Percentiles rank a stretch among this genome's conserved stretches.
Conservation (phyloP, 2,113 vertebrate genomes). For the Oriolus oriolus region DNA sequence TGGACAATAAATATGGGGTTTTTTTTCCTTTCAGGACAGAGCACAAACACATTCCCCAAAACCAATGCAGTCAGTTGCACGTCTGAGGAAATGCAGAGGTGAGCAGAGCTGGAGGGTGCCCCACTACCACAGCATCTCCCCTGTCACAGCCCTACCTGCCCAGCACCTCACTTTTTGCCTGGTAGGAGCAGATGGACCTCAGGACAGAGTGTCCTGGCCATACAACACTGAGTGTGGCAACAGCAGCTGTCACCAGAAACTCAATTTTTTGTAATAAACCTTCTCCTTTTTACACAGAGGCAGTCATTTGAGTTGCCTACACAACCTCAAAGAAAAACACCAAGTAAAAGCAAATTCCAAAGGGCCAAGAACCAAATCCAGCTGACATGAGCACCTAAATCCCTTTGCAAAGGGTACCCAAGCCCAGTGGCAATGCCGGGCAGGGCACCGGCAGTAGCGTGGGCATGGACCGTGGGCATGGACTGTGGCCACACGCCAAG, state of each 20-base stretch:
- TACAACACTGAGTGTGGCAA: neutral
- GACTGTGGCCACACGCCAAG: rapidly evolving
- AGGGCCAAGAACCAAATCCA: neutral
- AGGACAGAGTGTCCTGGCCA: neutral
- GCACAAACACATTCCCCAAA: neutral
- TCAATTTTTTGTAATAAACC: neutral
- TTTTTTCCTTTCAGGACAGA: neutral
- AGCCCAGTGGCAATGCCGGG: rapidly evolving
- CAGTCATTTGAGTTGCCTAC: neutral
- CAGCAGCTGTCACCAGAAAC: neutral
- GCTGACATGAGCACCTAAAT: neutral
- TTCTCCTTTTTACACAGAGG: neutral
- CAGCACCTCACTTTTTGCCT: neutral
- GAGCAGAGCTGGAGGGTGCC: neutral
- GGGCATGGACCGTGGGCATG: rapidly evolving
- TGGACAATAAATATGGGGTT: neutral
- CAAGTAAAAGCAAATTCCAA: neutral
- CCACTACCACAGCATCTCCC: neutral
- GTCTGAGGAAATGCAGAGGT: neutral
- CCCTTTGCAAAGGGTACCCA: neutral
- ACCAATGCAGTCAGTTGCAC: neutral
- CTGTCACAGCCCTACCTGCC: neutral
- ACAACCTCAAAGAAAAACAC: neutral
- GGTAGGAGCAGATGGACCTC: neutral
- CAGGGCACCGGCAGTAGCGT: neutral